These are phyloP conservation scores for Zootoca vivipara DNA, from an alignment of 2,113 vertebrate genomes.

Conservation along the genomic window DNA sequence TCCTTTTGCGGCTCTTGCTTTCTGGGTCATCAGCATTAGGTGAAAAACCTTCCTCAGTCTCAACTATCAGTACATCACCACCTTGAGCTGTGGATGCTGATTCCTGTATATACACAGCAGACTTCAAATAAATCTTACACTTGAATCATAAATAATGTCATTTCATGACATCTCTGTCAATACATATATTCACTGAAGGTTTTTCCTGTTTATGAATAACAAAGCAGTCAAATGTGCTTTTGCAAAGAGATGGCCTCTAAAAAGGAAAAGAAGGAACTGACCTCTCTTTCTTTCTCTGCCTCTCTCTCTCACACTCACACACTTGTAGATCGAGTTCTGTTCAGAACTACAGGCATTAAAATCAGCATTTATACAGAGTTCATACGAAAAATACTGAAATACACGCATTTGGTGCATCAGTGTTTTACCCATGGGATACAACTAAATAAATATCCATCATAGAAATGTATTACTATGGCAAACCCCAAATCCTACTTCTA, in stretches of 20 bases:
- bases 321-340: background rate
- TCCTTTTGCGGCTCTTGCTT: constrained; percentile 83
- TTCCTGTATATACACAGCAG: background rate
- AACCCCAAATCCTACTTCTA: background rate
- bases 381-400: background rate
- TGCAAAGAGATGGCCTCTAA: background rate
- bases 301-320: background rate
- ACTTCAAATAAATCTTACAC: constrained; percentile 3
- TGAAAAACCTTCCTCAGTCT: constrained; percentile 86
- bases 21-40: constrained; percentile 69
- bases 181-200: background rate
- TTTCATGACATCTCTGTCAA: background rate
- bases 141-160: background rate
- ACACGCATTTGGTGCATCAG: background rate
- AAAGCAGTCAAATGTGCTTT: background rate
- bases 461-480: background rate
- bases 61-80: constrained; percentile 86
- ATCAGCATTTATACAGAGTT: background rate
- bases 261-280: background rate
- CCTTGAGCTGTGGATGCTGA: constrained; percentile 75
- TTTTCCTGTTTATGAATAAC: background rate
- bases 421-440: background rate
- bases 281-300: background rate
- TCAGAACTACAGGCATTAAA: background rate
- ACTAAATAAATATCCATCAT: background rate